Conservation (phyloP, 2,113 vertebrate genomes). For the Oryzias celebensis region DNA sequence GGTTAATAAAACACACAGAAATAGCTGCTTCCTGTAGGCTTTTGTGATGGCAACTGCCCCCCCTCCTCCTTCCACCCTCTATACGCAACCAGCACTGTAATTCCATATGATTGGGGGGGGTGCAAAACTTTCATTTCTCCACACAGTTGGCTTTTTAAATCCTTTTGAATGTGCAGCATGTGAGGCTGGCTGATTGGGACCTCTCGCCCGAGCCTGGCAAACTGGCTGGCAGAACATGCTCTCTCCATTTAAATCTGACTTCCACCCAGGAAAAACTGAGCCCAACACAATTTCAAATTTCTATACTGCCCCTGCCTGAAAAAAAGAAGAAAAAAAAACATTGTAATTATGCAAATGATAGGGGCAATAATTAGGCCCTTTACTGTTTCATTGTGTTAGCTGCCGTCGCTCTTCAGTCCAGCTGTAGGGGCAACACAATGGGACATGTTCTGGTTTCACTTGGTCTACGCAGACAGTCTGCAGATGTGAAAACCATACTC, state of each 20-base stretch:
- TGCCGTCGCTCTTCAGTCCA: conserved; percentile 55
- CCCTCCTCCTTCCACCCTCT: conserved; percentile 47
- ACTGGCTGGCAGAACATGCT: conserved; percentile 81
- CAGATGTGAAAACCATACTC: conserved; percentile 60
- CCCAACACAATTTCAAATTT: conserved; percentile 82
- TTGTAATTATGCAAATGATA: conserved; percentile 83
- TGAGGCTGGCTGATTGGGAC: conserved; percentile 88
- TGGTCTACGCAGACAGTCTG: conserved; percentile 53
- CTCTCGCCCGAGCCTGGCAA: conserved; percentile 76
- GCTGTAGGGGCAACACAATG: conserved; percentile 42
- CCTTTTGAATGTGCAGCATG: conserved; percentile 94
- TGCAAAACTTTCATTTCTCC: conserved; percentile 98
- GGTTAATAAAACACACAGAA: conserved; percentile 99
- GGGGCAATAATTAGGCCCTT: conserved; percentile 79
- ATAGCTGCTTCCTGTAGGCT: conserved; percentile 99
- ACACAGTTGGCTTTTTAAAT: conserved; percentile 98
- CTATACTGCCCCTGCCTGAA: conserved; percentile 69
- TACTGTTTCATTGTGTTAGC: conserved; percentile 68
- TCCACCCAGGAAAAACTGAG: conserved; percentile 66
- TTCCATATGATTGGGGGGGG: conserved; percentile 99
- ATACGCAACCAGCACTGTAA: conserved; percentile 98
- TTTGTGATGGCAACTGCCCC: conserved; percentile 93
- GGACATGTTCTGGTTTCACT: conserved; percentile 50
- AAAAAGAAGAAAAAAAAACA: conserved; percentile 47
- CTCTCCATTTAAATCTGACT: conserved; percentile 93